A percentile compares a stretch with the other conserved stretches of the same genome.
phyloP scores from a whole-genome alignment of 1,140 invertebrate species.

The Drosophila athabasca region DNA sequence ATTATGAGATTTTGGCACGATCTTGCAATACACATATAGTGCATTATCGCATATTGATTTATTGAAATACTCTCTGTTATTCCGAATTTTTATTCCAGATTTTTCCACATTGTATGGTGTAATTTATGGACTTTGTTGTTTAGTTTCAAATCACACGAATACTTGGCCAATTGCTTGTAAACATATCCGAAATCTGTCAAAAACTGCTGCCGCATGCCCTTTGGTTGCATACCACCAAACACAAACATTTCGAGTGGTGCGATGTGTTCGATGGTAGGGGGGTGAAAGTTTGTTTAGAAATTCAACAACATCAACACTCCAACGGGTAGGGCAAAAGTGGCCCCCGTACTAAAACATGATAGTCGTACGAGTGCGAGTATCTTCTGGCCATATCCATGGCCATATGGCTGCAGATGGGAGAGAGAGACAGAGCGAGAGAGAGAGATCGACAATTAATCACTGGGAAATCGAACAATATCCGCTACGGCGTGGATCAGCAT shows the following conservation, averaged over 20 bases:
- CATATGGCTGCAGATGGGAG: slow-evolving; percentile 14
- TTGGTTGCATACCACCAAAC: slow-evolving; percentile 53
- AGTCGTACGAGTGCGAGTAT: slow-evolving; percentile 36
- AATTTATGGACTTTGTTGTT: too few species aligned
- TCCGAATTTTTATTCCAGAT: too few species aligned
- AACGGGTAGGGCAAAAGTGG: slow-evolving; percentile 18
- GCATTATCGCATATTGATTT: too few species aligned
- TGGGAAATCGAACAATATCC: slow-evolving; percentile 62
- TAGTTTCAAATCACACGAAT: slow-evolving; percentile 3
- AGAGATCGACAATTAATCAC: slow-evolving; percentile 67
- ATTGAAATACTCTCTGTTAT: too few species aligned
- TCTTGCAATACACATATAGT: too few species aligned
- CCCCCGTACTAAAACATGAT: slow-evolving; percentile 50
- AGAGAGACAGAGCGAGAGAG: slow-evolving; percentile 4
- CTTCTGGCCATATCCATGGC: slow-evolving; percentile 20
- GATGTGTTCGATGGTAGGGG: neutral
- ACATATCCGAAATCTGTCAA: slow-evolving; percentile 71
- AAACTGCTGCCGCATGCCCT: slow-evolving; percentile 9
- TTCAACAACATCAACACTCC: slow-evolving; percentile 67
- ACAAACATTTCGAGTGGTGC: slow-evolving; percentile 54
- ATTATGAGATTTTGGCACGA: too few species aligned
- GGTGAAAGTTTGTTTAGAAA: slow-evolving; percentile 51
- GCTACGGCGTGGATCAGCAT: slow-evolving; percentile 17
- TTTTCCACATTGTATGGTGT: too few species aligned
- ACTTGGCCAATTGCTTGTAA: slow-evolving; percentile 54